Conservation (phyloP, 1,140 invertebrate genomes). For the Cherax destructor region DNA sequence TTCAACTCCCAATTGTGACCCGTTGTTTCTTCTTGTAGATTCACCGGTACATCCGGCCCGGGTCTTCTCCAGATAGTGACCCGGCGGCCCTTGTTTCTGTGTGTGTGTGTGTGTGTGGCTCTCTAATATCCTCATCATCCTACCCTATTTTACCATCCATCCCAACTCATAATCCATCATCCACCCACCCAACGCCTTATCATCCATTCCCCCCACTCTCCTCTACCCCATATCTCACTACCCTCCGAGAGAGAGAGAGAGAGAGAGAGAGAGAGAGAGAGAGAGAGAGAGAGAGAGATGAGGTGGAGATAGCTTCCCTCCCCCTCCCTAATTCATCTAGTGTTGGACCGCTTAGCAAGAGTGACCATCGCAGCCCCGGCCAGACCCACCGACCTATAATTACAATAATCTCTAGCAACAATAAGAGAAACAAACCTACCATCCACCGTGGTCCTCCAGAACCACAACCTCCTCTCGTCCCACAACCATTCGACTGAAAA, state of each 20-base stretch:
- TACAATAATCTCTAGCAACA: slow-evolving; percentile 48
- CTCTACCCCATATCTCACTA: background rate
- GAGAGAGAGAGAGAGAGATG: background rate
- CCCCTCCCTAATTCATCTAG: slow-evolving; percentile 39
- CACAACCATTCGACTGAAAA: too few species aligned
- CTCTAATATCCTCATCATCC: too few species aligned
- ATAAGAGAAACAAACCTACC: slow-evolving; percentile 62
- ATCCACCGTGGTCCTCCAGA: background rate
- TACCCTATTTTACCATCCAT: background rate
- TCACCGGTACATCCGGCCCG: too few species aligned
- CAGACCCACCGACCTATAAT: slow-evolving; percentile 49
- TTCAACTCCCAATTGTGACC: too few species aligned
- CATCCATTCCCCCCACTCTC: background rate
- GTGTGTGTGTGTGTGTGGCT: too few species aligned
- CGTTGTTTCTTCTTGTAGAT: too few species aligned
- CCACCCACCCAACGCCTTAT: too few species aligned
- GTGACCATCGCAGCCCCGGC: slow-evolving; percentile 56
- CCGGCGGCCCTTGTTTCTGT: too few species aligned
- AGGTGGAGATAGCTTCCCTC: too few species aligned
- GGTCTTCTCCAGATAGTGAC: too few species aligned
- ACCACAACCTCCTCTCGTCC: background rate
- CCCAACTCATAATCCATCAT: background rate
- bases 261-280: too few species aligned
- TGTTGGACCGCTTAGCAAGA: slow-evolving; percentile 59
- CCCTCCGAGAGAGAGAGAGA: too few species aligned